phyloP scores from a whole-genome alignment of 2,797 vertebrate genomes.

The Thunnus albacares region DNA sequence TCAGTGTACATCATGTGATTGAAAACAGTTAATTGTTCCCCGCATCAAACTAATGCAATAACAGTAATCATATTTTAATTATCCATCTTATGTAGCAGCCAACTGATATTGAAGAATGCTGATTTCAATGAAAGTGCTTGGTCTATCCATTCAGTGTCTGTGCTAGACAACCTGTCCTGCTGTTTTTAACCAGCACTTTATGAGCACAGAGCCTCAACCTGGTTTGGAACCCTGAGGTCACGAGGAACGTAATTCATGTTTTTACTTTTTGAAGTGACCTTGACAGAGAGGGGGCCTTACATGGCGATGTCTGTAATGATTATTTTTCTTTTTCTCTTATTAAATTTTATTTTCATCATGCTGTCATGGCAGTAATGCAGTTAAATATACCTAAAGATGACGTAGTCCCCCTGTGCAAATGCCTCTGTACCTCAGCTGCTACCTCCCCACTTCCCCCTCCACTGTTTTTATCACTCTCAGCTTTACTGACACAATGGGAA shows the following conservation, averaged over 20 bases:
- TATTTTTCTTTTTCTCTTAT: neutral
- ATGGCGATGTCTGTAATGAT: neutral
- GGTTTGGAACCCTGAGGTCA: conserved; percentile 55
- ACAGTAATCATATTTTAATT: neutral
- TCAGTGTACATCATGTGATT: neutral
- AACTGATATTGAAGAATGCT: neutral
- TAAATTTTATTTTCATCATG: neutral
- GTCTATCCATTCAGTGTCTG: neutral
- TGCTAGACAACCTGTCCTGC: conserved; percentile 42
- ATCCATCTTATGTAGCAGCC: neutral
- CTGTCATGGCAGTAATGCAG: conserved; percentile 13
- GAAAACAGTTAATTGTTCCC: neutral
- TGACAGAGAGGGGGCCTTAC: conserved; percentile 1
- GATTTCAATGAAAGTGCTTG: conserved; percentile 7
- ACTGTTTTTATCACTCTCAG: neutral
- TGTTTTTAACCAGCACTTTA: conserved; percentile 48
- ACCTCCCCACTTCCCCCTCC: neutral
- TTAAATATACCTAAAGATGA: conserved; percentile 2
- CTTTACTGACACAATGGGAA: conserved; percentile 28
- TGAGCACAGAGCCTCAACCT: conserved; percentile 39
- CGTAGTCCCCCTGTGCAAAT: neutral
- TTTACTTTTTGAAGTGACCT: conserved; percentile 59
- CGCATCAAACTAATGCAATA: neutral
- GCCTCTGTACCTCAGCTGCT: neutral
- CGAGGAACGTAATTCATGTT: conserved; percentile 46